Conservation (phyloP, 2,797 vertebrate species). For the Momotus momota region DNA sequence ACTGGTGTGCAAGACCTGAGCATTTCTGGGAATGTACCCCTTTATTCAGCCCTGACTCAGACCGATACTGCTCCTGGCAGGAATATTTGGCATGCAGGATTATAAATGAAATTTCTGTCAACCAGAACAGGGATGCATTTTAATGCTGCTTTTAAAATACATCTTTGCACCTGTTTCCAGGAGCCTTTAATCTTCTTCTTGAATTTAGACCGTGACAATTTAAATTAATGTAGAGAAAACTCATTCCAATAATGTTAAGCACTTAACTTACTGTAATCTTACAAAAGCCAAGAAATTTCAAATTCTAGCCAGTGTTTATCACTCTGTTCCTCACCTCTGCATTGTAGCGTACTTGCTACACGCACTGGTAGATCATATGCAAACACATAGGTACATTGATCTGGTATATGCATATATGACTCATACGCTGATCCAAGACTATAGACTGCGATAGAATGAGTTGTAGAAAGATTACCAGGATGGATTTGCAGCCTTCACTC, state of each 20-base stretch:
- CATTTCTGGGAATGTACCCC: not conserved
- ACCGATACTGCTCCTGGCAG: constrained; percentile 16
- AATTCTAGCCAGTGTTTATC: not conserved
- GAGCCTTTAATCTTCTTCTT: constrained; percentile 53
- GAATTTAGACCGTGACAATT: constrained; percentile 44
- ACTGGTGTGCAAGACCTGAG: not conserved
- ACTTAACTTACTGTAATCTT: constrained; percentile 24
- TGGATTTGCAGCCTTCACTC: constrained; percentile 29
- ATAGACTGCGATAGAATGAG: not conserved
- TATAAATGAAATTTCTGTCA: constrained; percentile 47
- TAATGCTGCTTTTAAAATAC: constrained; percentile 40
- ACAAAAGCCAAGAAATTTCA: constrained; percentile 16
- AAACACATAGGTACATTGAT: not conserved
- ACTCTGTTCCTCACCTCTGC: not conserved
- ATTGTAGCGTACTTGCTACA: not conserved
- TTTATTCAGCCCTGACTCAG: not conserved
- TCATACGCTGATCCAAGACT: not conserved
- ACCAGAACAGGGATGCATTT: constrained; percentile 43
- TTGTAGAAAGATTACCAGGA: constrained; percentile 5
- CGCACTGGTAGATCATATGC: not conserved
- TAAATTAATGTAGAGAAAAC: constrained; percentile 52
- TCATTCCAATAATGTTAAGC: constrained; percentile 37
- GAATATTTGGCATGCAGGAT: not conserved
- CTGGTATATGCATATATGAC: not conserved
- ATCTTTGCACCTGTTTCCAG: constrained; percentile 40